Evolutionary conservation across 2,113 vertebrate species (phyloP), one percentile per base, ranked within the genome.

Genomic region (Forbesichthys papilliferus): DNA sequence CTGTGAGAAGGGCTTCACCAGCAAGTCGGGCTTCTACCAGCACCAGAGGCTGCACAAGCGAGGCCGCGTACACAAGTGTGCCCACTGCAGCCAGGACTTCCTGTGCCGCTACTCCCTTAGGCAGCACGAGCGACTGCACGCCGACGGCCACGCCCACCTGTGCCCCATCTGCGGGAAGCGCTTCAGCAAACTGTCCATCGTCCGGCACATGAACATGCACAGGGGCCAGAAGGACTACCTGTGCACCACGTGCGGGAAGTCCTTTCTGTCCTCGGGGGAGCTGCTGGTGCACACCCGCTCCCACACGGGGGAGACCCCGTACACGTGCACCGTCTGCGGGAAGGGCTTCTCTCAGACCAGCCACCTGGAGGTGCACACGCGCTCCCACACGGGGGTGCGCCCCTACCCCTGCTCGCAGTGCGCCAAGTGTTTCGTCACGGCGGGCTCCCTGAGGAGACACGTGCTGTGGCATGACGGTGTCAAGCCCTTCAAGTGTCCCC

Each of bases 381-480:
- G 87, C 67, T 87, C 85, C 3, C 87, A 89, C 70, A 86, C 87
- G 0, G 87, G 86, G 3, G 87, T 86, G 48, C 82, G 87, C 0
- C 87, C 87, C 0, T 89, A 86, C 57, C 48, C 75, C 18, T 89
- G 87, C 71, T 2, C 77, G 0, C 66, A 81, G 71, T 89, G 87
- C 51, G 77, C 80, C 0, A 89, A 87, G 66, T 77, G 82, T 2
- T 89, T 89, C 71, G 66, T 89, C 55, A 89, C 87, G 0, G 53
- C 84, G 14, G 83, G 83, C 81, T 89, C 86, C 58, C 73, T 89
- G 16, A 87, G 85, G 84, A 84, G 87, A 48, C 87, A 89, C 80
- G 60, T 33, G 12, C 82, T 87, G 18, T 81, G 82, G 66, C 87
- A 89, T 81, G 83, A 78, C 2, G 86, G 86, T 5, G 58, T 82